A percentile compares a stretch with the other conserved stretches of the same genome.
Evolutionary conservation across 53 echinoderm and acorn worm species (phyloP).

Genomic region (Astropecten irregularis): DNA sequence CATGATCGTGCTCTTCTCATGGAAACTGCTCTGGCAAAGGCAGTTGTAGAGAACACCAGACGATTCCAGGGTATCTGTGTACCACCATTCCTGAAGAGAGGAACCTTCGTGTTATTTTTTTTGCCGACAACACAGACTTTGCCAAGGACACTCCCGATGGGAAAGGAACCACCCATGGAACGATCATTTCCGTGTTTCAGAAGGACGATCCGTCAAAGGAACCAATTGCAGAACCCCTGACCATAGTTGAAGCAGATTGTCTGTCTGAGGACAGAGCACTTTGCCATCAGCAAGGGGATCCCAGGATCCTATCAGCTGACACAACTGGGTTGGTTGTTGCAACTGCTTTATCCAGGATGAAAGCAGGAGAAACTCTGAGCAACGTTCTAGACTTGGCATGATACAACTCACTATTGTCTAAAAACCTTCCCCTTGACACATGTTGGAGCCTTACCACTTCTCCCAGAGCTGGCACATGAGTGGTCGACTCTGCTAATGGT

Average conservation of each 20-base stretch:
- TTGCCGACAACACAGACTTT: conserved; percentile 63
- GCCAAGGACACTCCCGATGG: conserved; percentile 67
- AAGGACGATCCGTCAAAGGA: conserved; percentile 53
- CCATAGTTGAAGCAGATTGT: conserved; percentile 23
- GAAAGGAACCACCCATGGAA: conserved; percentile 68
- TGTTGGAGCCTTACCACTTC: too few species aligned
- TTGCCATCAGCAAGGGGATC: too few species aligned
- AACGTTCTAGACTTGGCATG: too few species aligned
- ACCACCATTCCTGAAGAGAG: conserved; percentile 63
- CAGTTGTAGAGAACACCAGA: conserved; percentile 61
- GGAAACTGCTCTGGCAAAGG: conserved; percentile 69
- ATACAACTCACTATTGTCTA: too few species aligned
- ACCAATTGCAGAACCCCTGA: conserved; percentile 36
- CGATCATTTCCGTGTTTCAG: conserved; percentile 59
- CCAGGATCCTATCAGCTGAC: too few species aligned
- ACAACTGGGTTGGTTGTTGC: conserved; percentile 58
- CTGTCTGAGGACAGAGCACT: conserved; percentile 52
- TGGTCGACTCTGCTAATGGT: neutral
- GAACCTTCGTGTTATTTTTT: conserved; percentile 60
- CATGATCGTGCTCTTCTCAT: conserved; percentile 49
- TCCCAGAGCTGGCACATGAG: neutral
- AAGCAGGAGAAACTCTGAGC: conserved; percentile 19
- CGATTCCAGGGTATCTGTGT: conserved; percentile 56
- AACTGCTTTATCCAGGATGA: conserved; percentile 25
- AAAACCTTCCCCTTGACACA: too few species aligned